Evolutionary conservation across 2,888 invertebrate species (phyloP), one percentile per base, ranked within the genome.

Genomic region (Agonopterix alstromeriana): DNA sequence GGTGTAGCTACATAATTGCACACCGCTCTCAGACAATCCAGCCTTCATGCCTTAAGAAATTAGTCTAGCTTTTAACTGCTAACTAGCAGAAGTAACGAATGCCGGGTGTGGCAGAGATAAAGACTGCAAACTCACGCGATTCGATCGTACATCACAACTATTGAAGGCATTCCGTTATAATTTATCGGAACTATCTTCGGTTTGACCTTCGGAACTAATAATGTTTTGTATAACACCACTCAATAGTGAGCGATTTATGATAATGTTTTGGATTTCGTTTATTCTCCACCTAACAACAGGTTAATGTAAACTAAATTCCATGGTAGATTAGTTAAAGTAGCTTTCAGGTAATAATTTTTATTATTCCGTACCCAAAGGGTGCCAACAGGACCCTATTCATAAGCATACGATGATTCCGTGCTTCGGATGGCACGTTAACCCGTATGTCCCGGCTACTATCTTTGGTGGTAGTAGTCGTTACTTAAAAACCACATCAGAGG

Each of bases 21-120:
- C 27, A 27, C 27, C 27, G 38, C n/a, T 38, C 38, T 38, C 38
- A 38, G 38, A n/a, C 38, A n/a, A 10, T 38, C 3, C 35, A 43
- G 27, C 27, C 27, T 10, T 17, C 45, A 48, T 46, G 42, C 35
- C 46, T 40, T 48, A 46, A 48, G 38, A 8, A 49, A n/a, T 50
- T 53, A 43, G 43, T 43, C 27, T 9, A 42, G 42, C 12, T 11
- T 53, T 45, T 43, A 10, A 35, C 35, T 49, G 43, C 11, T 35
- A 27, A 14, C 36, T 38, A 46, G 36, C 35, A 58, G 55, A 67
- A 27, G 27, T 27, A 27, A 27, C 27, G 27, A 27, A 67, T 63
- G 58, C 53, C 63, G 73, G 82, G 81, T 71, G 82, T 63, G 82
- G 77, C 62, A 49, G 56, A 65, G 70, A 80, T 75, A 69, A 63